A percentile compares a stretch with the other conserved stretches of the same genome.
Conservation (phyloP, 2,113 vertebrate genomes). For the Hepsetus odoe region DNA sequence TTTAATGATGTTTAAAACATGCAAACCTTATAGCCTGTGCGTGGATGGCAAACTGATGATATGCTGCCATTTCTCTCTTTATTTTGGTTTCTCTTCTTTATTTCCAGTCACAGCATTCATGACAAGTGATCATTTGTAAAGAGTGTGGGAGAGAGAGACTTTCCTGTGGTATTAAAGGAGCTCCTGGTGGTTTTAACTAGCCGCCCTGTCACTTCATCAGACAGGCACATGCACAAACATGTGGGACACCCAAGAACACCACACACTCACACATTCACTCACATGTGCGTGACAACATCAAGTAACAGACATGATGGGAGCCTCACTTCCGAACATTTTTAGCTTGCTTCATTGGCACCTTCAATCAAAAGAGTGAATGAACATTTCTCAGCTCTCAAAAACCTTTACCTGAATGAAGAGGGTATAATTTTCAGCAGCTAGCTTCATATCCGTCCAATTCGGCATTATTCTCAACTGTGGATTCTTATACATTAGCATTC, state of each 20-base stretch:
- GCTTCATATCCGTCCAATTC: too few relatives aligned
- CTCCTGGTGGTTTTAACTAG: background rate
- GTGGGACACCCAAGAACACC: background rate
- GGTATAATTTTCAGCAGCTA: too few relatives aligned
- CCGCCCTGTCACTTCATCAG: conserved; percentile 10
- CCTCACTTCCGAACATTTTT: background rate
- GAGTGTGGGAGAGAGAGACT: background rate
- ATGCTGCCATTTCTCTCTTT: conserved; percentile 3
- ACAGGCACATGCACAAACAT: conserved; percentile 29
- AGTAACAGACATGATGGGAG: background rate
- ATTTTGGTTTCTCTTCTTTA: background rate
- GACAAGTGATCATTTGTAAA: conserved; percentile 1
- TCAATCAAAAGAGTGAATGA: too few relatives aligned
- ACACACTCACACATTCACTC: background rate
- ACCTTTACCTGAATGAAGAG: too few relatives aligned
- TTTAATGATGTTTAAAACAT: too few relatives aligned
- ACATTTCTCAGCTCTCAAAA: too few relatives aligned
- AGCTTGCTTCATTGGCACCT: background rate
- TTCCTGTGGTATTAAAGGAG: conserved; percentile 34
- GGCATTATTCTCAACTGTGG: too few relatives aligned
- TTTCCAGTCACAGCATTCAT: background rate
- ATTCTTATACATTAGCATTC: too few relatives aligned
- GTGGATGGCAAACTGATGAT: background rate
- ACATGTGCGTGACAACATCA: background rate
- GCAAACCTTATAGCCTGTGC: background rate